Base-by-base conservation (phyloP, 1,140 invertebrate species). In the Neodiprion lecontei region DNA sequence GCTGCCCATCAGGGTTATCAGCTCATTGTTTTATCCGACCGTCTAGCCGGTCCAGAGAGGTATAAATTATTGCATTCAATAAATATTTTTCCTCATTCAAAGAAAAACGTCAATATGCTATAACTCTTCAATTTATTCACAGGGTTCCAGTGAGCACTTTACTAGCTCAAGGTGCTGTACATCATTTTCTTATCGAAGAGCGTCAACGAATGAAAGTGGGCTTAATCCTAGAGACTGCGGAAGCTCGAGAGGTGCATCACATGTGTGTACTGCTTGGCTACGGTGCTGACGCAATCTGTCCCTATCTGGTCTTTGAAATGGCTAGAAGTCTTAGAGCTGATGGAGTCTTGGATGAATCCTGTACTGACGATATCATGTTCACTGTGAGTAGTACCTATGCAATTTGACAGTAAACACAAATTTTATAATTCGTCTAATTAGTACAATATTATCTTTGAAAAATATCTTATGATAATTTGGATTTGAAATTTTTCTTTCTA, bases 271-370 rank as follows among this genome's bases (percentile, higher is more conserved):
- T 99, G 12, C 91, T 99, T 9, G 98, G 98, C 69, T 99, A 98
- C 87, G 98, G 98, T 69, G 98, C 97, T 8, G 98, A 99, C 89
- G 98, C 95, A 0, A 96, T 99, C 76, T 99, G 98, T 84, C 98
- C 98, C 0, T 99, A 99, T 87, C 88, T 99, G 76, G 97, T 99
- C 7, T 97, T 98, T 86, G 98, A 99, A 88, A 92, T 97, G 77
- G 95, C 97, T 14, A 91, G 92, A 75, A 91, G 93, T 70, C 90
- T 99, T 2, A 90, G 96, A 23, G 92, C 94, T 74, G 95, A 98
- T 86, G 94, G 93, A 1, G 91, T 98, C 1, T 85, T 99, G 40
- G 93, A 95, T 79, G 88, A 92, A 7, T 90, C 90, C 0, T 89
- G 97, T 0, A 92, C 92, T 1, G 96, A 99, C 84, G 91, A 95